Base-by-base conservation (phyloP, 2,888 invertebrate species). In the Cosmia pyralina region DNA sequence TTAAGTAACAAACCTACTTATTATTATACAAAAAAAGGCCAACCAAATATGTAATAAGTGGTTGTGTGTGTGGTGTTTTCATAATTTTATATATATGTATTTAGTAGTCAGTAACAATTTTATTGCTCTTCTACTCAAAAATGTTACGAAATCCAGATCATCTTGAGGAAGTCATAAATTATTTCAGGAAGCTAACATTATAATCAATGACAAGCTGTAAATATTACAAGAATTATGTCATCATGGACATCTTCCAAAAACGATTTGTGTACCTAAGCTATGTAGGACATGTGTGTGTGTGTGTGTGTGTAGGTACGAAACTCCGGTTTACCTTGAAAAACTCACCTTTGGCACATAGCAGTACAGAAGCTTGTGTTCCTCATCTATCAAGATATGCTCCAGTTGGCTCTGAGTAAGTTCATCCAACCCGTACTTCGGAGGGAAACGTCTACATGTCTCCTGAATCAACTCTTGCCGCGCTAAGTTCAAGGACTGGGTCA, bases 261-360 rank as follows among this genome's bases (percentile, higher is more conserved):
- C 10, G 41, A 28, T 67, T 63, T 28, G 17, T 17, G 6, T 41
- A 34, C 4, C n/a, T 22, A 58, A 22, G 15, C 1, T 48, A 50
- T 59, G 44, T 28, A 62, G 11, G n/a, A 57, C 8, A 28, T 38
- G 50, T n/a, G n/a, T n/a, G n/a, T n/a, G n/a, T n/a, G n/a, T n/a
- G n/a, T n/a, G n/a, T n/a, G n/a, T n/a, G n/a, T 53, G 28, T 38
- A 28, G 17, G 60, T 44, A 58, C 55, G 44, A 64, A 58, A 71
- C 78, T 86, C 90, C 75, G 13, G 92, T 91, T 91, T 76, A 84
- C 92, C 91, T 93, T 93, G 70, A 70, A 74, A 65, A 75, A 88
- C 96, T 96, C 96, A 98, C 98, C 97, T 99, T 99, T 75, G 99
- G 99, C 81, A 99, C 98, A 93, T 99, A 99, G 91, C 99, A 99